Base-by-base conservation (phyloP, 2,888 invertebrate genomes). In the Drosophila recens region DNA sequence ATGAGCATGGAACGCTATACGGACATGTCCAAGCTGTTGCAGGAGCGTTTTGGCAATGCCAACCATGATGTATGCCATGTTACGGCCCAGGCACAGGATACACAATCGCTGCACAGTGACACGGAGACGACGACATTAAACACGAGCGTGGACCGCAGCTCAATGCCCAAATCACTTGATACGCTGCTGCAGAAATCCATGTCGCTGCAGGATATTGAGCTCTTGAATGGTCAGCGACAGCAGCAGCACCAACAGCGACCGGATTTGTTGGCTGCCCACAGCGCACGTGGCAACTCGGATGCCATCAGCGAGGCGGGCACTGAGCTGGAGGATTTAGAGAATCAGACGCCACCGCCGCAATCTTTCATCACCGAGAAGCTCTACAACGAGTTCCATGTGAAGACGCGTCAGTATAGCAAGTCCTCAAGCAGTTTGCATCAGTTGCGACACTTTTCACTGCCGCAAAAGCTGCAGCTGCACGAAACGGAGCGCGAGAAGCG, bases 1-100 rank as follows among this genome's bases (percentile, higher is more conserved):
- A 94, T 95, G 91, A 95, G 95, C 69, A 95, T 95, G 90, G 95
- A 95, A 85, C 93, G 95, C 51, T 95, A 95, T 75, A 95, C 95
- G 89, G 95, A 95, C 79, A 95, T 95, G 95, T 94, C 95, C 4
- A 95, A 95, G 89, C 92, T 95, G 65, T 94, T 95, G 72, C 95
- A 95, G 90, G 95, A 95, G 79, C 94, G 94, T 81, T 95, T 95
- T 73, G 95, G 95, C 2, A 93, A 91, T 49, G 70, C 67, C 58
- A 53, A 52, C n/a, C 45, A 64, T 27, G 68, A 74, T 6, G 1
- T 52, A 9, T 43, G 36, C 6, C 48, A 33, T 48, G 17, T 27
- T 3, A 0, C 46, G 27, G 34, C 51, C 4, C 36, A 40, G 8
- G 17, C 56, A n/a, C n/a, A n/a, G 8, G 76, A 77, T 17, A 75